A percentile compares a stretch with the other conserved stretches of the same genome.
Conservation (phyloP, 23 tunicate species). For the Trididemnum nubilum region DNA sequence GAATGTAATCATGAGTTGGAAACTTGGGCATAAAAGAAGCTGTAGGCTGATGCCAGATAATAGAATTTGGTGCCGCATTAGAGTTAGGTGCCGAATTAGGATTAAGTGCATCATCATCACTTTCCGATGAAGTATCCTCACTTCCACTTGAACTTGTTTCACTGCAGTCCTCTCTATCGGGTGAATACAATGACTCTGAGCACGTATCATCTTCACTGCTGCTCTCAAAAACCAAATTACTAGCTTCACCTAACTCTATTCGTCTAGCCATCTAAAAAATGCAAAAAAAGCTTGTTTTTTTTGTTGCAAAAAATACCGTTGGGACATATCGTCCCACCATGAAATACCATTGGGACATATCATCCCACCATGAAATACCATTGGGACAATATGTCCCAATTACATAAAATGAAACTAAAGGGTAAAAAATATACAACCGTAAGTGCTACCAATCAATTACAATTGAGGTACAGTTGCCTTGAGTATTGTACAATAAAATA, state of each 20-base stretch:
- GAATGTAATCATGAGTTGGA: too few species aligned
- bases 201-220: constrained; percentile 26
- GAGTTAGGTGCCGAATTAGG: neutral
- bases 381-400: constrained; percentile 22
- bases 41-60: too few species aligned
- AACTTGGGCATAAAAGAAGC: too few species aligned
- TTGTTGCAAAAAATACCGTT: constrained; percentile 15
- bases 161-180: constrained; percentile 20
- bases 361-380: too few species aligned
- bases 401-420: constrained; percentile 16
- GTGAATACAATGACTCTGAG: constrained; percentile 26
- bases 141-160: constrained; percentile 28
- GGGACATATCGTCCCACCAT: too few species aligned
- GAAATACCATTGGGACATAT: too few species aligned
- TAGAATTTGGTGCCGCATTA: neutral
- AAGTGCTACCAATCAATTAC: constrained; percentile 27
- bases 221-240: constrained; percentile 21
- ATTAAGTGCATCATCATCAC: constrained; percentile 22
- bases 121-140: constrained; percentile 20
- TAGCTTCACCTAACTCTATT: constrained; percentile 19
- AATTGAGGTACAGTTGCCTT: constrained; percentile 23
- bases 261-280: constrained; percentile 22
- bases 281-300: too few species aligned
- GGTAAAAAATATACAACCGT: constrained; percentile 16
- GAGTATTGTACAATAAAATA: constrained; percentile 25